Evolutionary conservation across 2,888 invertebrate species (phyloP).

Genomic region (Petrophora chlorosata): DNA sequence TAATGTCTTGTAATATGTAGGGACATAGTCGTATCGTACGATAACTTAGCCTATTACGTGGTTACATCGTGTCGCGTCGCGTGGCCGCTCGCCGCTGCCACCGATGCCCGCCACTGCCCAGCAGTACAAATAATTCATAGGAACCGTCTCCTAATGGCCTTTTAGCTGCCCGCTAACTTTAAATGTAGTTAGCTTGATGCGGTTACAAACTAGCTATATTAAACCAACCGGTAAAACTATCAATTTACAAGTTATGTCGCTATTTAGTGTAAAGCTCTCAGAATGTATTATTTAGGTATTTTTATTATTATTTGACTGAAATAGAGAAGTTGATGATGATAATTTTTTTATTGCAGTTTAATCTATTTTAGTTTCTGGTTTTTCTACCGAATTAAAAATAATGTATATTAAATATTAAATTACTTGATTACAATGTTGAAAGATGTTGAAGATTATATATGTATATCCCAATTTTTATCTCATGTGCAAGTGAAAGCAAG

Average conservation of each 20-base stretch:
- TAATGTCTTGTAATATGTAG: background rate
- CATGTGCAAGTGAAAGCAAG: no score
- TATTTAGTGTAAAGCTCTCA: conserved; percentile 11
- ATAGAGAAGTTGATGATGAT: no score
- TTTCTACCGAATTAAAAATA: no score
- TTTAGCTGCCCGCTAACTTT: conserved; percentile 77
- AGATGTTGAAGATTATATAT: no score
- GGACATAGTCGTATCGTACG: conserved; percentile 39
- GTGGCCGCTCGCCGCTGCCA: conserved; percentile 50
- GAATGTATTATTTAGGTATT: conserved; percentile 32
- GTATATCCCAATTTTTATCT: no score
- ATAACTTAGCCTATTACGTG: conserved; percentile 64
- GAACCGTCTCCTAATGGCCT: conserved; percentile 75
- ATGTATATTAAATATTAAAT: no score
- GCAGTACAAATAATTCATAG: conserved; percentile 82
- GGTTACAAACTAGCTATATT: conserved; percentile 66
- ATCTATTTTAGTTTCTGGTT: no score
- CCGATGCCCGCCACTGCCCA: no score
- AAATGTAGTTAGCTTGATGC: conserved; percentile 69
- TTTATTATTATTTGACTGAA: no score
- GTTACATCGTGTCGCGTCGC: conserved; percentile 61
- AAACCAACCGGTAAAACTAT: conserved; percentile 64
- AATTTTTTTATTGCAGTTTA: no score
- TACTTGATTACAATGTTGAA: no score
- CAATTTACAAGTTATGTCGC: conserved; percentile 39